Base-by-base conservation (phyloP, 2,113 vertebrate genomes). In the Elephas maximus region DNA sequence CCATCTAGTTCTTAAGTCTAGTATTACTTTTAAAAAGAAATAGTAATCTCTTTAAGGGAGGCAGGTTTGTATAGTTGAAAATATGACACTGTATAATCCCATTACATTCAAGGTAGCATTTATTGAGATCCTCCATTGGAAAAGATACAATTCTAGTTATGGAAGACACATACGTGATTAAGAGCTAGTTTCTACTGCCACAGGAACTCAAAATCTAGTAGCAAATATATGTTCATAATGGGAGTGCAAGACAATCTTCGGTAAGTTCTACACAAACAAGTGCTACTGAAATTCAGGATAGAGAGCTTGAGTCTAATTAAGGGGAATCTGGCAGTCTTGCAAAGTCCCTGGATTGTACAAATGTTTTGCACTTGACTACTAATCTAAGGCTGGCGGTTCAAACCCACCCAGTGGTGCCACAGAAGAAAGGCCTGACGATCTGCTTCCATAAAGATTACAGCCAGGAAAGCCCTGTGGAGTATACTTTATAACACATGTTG, bases 31-130 rank as follows among this genome's bases (percentile, higher is more conserved):
- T 18, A n/a, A 81, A 95, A 77, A 20, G 11, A 57, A 65, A 65
- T 73, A 60, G 93, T 90, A 88, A 79, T 69, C 20, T 8, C 26
- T 90, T 95, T 79, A 88, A 91, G n/a, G 11, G 6, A 24, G 7
- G 48, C 53, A 62, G 20, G 48, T 90, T 94, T 90, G 53, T 93
- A 30, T 87, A 88, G 60, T 41, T 92, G 85, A 90, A 87, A 85
- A 63, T 15, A 87, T 10, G n/a, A 28, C 10, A 74, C n/a, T 53
- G 15, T 69, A 20, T 90, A 87, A 87, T 63, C 87, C 45, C 30
- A 60, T 94, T 90, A 86, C 90, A 77, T 86, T 94, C 37, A 79
- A 67, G 44, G 41, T 57, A 60, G 76, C 20, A n/a, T 91, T 78
- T 80, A 87, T 48, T 95, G 73, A 88, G 18, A 76, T 33, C 41